These are phyloP conservation scores for Elephas maximus DNA, from an alignment of 2,113 vertebrate genomes.

Conservation along the genomic window DNA sequence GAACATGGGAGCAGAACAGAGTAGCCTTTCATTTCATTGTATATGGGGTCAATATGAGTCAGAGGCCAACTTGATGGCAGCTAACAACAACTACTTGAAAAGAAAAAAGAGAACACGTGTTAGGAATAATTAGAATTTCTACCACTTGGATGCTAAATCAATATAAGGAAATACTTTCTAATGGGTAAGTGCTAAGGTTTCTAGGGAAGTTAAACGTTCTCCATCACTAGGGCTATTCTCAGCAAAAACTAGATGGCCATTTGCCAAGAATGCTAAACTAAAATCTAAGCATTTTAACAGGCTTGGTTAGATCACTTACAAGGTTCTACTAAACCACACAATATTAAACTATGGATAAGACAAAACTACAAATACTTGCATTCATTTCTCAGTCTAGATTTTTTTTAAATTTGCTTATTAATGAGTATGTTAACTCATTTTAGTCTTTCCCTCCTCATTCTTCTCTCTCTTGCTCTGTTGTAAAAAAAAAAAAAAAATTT, in stretches of 20 bases:
- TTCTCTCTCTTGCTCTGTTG: neutral
- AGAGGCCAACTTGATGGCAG: neutral
- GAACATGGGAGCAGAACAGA: neutral
- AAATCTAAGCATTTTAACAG: neutral
- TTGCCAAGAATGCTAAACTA: neutral
- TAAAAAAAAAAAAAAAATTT: neutral
- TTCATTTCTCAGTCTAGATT: neutral
- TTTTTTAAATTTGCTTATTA: neutral
- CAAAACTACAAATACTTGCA: neutral
- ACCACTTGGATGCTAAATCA: neutral
- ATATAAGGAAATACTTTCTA: constrained; percentile 4
- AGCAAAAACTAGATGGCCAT: neutral
- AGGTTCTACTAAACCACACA: neutral
- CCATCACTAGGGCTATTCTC: neutral
- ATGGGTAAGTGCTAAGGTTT: neutral
- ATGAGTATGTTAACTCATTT: neutral
- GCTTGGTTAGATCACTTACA: neutral
- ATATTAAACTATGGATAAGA: neutral
- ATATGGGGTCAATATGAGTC: neutral
- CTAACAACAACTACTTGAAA: neutral
- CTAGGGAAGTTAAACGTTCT: neutral
- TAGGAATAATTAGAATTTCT: neutral
- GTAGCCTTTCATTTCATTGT: neutral
- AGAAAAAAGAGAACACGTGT: neutral
- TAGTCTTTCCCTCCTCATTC: neutral